Base-by-base conservation (phyloP, 2,113 vertebrate genomes). In the Cololabis saira region DNA sequence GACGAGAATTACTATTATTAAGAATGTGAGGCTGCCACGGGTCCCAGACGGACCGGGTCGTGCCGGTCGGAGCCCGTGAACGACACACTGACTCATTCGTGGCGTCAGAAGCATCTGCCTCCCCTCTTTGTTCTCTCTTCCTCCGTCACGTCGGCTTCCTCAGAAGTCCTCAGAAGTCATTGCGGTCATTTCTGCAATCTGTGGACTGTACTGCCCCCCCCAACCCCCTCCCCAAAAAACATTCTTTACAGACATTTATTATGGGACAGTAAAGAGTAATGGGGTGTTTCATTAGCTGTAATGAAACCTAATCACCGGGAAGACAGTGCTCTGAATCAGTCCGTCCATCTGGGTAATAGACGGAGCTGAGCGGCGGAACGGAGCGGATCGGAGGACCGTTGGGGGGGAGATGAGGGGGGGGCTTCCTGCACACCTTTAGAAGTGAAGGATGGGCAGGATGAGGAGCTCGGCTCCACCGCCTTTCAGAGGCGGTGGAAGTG, bases 251-350 rank as follows among this genome's bases (percentile, higher is more conserved):
- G 81, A 81, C 80, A 76, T 86, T 83, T 91, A 87, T 83, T 84
- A 74, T 78, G 74, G 44, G 62, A 81, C 69, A 73, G 64, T 88
- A 76, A 89, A 89, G 72, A 45, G 71, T 86, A 86, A 89, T 86
- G 81, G 84, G 54, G 83, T 92, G 89, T 89, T 92, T 89, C 80
- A 91, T 89, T 91, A 86, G 74, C 57, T 67, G 76, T 89, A 63
- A 83, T 89, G 84, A 87, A 89, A 87, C 74, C 56, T 74, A 87
- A 88, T 85, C 86, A 76, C 78, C 51, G 72, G 65, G 37, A 61
- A 72, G 76, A 84, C 65, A 65, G 61, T 71, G 55, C 75, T 88
- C 86, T 86, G 85, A 86, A 82, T 83, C 81, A 66, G 80, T 81
- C 75, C 84, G 79, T 86, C 78, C 56, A 24, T 56, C 61, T 70